Conservation (phyloP, 2,888 invertebrate species). For the Temnothorax rugatulus region DNA sequence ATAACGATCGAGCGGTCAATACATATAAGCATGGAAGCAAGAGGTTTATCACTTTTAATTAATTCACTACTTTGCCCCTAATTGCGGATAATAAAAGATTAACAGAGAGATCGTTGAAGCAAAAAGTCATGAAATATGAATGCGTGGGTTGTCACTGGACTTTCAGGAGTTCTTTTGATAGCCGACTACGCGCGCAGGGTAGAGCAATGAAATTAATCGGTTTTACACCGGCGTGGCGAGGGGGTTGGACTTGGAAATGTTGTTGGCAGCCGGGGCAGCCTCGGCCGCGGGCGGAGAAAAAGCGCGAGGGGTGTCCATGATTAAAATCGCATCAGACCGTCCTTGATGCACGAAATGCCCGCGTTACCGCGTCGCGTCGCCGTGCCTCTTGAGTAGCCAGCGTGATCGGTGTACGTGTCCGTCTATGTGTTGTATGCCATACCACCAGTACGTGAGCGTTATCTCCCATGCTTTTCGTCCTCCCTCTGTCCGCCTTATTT, state of each 20-base stretch:
- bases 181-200: conserved; percentile 28
- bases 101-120: conserved; percentile 50
- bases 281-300: conserved; percentile 68
- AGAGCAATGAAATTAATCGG: conserved; percentile 74
- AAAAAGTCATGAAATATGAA: conserved; percentile 66
- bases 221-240: conserved; percentile 69
- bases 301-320: conserved; percentile 75
- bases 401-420: conserved; percentile 31
- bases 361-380: conserved; percentile 71
- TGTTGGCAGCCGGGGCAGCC: conserved; percentile 55
- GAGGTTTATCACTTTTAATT: conserved; percentile 49
- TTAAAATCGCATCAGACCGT: conserved; percentile 80
- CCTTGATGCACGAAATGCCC: conserved; percentile 81
- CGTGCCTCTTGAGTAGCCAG: conserved; percentile 58
- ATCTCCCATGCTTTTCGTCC: conserved; percentile 67
- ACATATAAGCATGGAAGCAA: neutral
- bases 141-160: conserved; percentile 61
- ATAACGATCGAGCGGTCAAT: neutral
- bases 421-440: neutral
- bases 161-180: conserved; percentile 67
- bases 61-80: conserved; percentile 44
- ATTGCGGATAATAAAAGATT: conserved; percentile 55
- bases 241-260: conserved; percentile 70
- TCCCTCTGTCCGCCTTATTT: conserved; percentile 63
- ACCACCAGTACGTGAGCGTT: conserved; percentile 51